Conservation (phyloP, 1,140 invertebrate species). For the Euschistus heros region DNA sequence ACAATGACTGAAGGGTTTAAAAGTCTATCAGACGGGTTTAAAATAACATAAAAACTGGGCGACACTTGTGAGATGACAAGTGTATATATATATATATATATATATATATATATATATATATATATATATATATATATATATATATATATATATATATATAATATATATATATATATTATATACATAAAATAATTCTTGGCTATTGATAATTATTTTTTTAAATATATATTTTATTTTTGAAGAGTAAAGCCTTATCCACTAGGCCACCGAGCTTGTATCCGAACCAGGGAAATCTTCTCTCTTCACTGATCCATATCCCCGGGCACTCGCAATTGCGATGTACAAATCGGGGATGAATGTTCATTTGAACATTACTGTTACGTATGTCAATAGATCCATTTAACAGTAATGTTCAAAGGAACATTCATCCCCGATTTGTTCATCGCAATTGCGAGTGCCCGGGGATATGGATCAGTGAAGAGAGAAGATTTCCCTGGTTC, state of each 20-base stretch:
- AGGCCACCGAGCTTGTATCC: neutral
- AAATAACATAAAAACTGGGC: neutral
- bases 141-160: neutral
- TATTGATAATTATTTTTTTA: too few relatives aligned
- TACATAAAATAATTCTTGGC: neutral
- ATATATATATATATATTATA: neutral
- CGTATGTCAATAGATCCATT: too few relatives aligned
- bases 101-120: slow-evolving; percentile 1
- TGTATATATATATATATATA: neutral
- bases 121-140: neutral
- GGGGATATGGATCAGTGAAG: too few relatives aligned
- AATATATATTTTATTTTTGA: neutral
- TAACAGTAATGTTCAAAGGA: too few relatives aligned
- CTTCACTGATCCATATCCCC: too few relatives aligned
- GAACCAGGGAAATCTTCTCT: too few relatives aligned
- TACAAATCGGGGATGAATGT: neutral
- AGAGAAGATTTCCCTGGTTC: too few relatives aligned
- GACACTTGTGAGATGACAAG: neutral
- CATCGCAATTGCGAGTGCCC: too few relatives aligned
- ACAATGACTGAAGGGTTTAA: neutral
- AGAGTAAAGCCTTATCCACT: neutral
- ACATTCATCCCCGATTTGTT: too few relatives aligned
- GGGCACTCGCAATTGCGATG: neutral
- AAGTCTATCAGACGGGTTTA: neutral
- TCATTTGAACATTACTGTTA: neutral